Percentiles rank a stretch among this genome's conserved stretches.
phyloP scores from a whole-genome alignment of 2,888 invertebrate species.

The Gryllus longicercus region DNA sequence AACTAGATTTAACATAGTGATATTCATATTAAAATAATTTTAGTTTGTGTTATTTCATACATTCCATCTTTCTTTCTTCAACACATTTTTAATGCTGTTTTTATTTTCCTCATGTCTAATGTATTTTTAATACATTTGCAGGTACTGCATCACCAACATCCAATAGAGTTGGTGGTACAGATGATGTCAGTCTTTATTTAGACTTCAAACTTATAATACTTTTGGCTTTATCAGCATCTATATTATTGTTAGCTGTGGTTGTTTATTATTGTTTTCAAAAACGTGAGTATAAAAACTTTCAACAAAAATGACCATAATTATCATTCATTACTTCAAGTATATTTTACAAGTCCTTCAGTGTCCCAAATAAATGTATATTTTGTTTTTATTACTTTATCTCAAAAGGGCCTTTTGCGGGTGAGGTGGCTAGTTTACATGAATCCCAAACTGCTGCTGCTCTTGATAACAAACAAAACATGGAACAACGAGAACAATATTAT shows the following conservation, averaged over 20 bases:
- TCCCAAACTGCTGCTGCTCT: slow-evolving; percentile 42
- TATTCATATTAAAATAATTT: too few species aligned
- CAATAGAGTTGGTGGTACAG: neutral
- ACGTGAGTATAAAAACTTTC: neutral
- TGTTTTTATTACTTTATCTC: neutral
- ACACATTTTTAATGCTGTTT: too few species aligned
- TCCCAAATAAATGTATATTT: too few species aligned
- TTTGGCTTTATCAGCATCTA: neutral
- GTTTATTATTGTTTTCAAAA: slow-evolving; percentile 18
- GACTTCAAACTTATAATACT: slow-evolving; percentile 18
- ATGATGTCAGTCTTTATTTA: slow-evolving; percentile 3
- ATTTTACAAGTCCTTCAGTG: too few species aligned
- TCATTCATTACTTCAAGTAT: neutral
- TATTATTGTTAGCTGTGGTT: neutral
- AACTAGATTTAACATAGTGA: too few species aligned
- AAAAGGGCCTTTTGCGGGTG: neutral
- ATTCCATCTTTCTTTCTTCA: too few species aligned
- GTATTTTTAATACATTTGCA: neutral
- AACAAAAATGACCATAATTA: neutral
- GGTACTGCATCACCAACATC: neutral
- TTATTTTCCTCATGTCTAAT: too few species aligned
- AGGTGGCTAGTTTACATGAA: slow-evolving; percentile 19
- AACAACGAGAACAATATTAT: slow-evolving; percentile 55
- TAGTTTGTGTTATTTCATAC: too few species aligned
- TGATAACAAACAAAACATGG: slow-evolving; percentile 48